These are phyloP conservation scores for Alca torda DNA, from an alignment of 2,797 vertebrate species.

Conservation along the genomic window DNA sequence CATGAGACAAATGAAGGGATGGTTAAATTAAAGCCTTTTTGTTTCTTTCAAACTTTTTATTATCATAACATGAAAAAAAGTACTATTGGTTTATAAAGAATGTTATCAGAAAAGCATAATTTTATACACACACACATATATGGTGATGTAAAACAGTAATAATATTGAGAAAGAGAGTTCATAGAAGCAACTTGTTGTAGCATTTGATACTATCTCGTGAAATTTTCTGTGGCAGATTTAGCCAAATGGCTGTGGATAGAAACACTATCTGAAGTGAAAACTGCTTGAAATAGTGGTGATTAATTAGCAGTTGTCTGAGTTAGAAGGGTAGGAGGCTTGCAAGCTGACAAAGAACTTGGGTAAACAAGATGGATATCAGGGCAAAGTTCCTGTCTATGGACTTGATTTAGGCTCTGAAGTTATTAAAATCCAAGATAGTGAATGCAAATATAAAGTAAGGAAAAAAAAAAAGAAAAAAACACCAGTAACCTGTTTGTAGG, in stretches of 20 bases:
- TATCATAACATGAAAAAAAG: background rate
- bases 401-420: background rate
- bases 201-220: background rate
- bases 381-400: background rate
- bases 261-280: background rate
- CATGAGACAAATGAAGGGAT: background rate
- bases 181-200: background rate
- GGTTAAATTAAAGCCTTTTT: background rate
- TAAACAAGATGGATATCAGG: background rate
- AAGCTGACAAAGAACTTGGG: background rate
- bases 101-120: background rate
- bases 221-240: background rate
- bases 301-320: background rate
- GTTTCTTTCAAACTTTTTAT: background rate
- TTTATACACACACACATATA: accelerated
- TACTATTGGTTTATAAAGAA: background rate
- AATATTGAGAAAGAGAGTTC: background rate
- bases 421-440: background rate
- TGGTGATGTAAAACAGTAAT: background rate
- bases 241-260: background rate
- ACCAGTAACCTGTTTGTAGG: background rate
- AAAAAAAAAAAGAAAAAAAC: background rate
- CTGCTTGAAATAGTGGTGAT: background rate
- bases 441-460: background rate
- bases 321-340: background rate